Conservation (phyloP, 2,113 vertebrate genomes). For the Okapia johnstoni region DNA sequence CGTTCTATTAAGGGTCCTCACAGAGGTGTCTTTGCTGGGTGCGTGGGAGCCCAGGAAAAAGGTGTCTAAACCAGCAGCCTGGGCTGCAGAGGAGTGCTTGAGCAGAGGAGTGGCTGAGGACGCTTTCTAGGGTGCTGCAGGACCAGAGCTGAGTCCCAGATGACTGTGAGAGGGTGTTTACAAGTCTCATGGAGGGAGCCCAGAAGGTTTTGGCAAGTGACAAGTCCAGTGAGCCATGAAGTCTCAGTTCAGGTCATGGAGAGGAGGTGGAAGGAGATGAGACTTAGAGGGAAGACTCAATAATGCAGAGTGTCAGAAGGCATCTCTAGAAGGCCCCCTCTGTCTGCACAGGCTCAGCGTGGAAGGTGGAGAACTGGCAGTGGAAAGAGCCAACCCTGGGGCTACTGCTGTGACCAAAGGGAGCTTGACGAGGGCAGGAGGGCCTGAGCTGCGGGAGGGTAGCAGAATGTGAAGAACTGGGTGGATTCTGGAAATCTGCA, state of each 20-base stretch:
- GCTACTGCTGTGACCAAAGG: not conserved
- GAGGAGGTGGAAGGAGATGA: not conserved
- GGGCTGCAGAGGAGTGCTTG: not conserved
- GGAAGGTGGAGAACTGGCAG: not conserved
- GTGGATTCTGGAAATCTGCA: not conserved
- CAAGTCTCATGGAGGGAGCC: fast-evolving
- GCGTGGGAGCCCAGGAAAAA: not conserved
- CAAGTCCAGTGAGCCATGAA: fast-evolving
- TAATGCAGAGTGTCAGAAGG: fast-evolving
- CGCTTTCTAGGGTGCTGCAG: not conserved
- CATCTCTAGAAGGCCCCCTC: not conserved
- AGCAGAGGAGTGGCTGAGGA: not conserved
- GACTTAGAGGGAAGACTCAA: fast-evolving
- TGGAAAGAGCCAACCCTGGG: not conserved
- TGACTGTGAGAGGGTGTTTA: not conserved
- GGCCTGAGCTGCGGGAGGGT: not conserved
- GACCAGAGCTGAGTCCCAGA: not conserved
- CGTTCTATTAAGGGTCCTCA: not conserved
- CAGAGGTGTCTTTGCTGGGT: not conserved
- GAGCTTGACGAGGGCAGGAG: not conserved
- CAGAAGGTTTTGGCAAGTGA: fast-evolving
- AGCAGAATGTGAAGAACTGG: not conserved
- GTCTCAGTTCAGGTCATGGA: too few relatives aligned
- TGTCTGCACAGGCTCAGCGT: fast-evolving
- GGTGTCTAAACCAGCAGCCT: fast-evolving